Conservation (phyloP, 1,140 invertebrate genomes). For the Aporrectodea caliginosa region DNA sequence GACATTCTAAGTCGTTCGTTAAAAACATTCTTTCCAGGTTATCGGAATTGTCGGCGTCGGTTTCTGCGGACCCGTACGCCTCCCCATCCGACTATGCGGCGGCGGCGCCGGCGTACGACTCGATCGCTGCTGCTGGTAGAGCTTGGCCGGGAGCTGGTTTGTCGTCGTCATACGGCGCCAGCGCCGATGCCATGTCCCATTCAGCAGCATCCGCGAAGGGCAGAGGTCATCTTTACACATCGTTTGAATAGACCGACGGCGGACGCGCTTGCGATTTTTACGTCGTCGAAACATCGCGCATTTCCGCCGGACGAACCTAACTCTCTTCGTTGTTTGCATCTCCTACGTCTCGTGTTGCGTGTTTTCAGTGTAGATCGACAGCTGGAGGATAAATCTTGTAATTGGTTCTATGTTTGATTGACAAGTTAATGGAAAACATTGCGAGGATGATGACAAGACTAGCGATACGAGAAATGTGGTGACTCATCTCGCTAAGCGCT, state of each 20-base stretch:
- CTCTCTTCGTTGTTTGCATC: too few species aligned
- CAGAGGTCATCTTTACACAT: not conserved
- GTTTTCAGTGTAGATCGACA: too few species aligned
- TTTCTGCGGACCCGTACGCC: not conserved
- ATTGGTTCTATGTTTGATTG: too few species aligned
- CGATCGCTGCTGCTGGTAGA: not conserved
- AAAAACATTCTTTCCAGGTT: not conserved
- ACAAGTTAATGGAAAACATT: too few species aligned
- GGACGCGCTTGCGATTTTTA: not conserved
- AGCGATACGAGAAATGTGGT: too few species aligned
- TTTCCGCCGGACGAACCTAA: too few species aligned
- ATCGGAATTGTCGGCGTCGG: not conserved
- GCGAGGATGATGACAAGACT: too few species aligned
- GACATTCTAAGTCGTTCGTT: too few species aligned
- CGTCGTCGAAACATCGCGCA: too few species aligned
- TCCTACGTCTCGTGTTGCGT: too few species aligned
- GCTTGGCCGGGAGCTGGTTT: not conserved
- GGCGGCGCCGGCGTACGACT: not conserved
- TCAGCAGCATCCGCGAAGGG: not conserved
- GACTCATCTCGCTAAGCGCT: too few species aligned
- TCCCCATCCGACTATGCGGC: not conserved
- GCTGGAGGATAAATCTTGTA: too few species aligned
- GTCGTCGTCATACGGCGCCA: not conserved
- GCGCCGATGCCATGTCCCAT: not conserved
- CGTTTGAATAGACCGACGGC: not conserved